Percentiles rank a stretch among this genome's conserved stretches.
These are phyloP conservation scores for Pocillopora grandis DNA, from an alignment of 92 coral and sea anemone genomes.

Conservation along the genomic window DNA sequence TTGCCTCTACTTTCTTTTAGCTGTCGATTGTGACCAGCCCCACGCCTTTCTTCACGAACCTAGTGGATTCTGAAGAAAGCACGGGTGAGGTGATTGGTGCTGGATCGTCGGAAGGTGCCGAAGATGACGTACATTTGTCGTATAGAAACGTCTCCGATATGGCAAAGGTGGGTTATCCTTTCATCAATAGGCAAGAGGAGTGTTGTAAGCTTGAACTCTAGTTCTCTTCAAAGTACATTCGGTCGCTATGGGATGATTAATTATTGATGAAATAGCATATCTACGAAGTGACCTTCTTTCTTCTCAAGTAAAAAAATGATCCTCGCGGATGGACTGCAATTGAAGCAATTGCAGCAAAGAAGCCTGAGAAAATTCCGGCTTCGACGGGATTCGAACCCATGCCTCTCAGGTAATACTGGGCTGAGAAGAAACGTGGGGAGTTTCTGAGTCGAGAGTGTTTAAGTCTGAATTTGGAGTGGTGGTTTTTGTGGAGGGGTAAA, in stretches of 20 bases:
- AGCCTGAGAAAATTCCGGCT: too few species aligned
- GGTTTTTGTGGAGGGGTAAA: too few species aligned
- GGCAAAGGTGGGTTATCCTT: conserved; percentile 71
- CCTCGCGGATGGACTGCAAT: too few species aligned
- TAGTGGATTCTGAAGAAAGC: conserved; percentile 87
- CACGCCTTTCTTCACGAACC: conserved; percentile 93
- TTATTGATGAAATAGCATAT: neutral
- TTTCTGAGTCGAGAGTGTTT: too few species aligned
- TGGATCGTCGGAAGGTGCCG: conserved; percentile 81
- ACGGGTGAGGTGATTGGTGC: conserved; percentile 79
- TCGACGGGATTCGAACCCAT: too few species aligned
- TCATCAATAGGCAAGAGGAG: too few species aligned
- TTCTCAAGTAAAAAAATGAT: too few species aligned
- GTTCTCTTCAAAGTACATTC: neutral
- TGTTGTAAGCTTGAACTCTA: too few species aligned
- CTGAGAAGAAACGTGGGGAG: too few species aligned
- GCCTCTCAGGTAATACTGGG: too few species aligned
- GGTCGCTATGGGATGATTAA: neutral
- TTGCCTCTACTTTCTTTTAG: conserved; percentile 23
- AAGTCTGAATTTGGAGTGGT: too few species aligned
- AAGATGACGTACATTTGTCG: conserved; percentile 92
- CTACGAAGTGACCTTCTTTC: neutral
- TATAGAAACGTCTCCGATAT: conserved; percentile 85
- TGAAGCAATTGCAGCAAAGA: too few species aligned
- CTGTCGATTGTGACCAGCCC: conserved; percentile 65